Base-by-base conservation (phyloP, 2,113 vertebrate genomes). In the Piaya cayana region DNA sequence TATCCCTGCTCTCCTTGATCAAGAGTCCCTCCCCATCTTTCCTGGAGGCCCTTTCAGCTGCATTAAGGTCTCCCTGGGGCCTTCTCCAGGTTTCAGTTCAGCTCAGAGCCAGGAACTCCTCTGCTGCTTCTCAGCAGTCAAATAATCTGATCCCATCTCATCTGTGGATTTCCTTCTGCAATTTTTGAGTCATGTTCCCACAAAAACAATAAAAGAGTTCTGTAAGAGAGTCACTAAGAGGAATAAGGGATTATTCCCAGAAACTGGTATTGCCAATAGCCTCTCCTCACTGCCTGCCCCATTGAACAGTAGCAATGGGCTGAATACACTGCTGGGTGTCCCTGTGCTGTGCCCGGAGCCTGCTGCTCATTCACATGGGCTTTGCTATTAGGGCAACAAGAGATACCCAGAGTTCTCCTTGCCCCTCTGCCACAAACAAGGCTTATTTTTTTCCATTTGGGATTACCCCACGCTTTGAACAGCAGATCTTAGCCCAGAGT, bases 281-380 rank as follows among this genome's bases (percentile, higher is more conserved):
- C 47, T n/a, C n/a, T 59, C 78, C 74, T 62, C 55, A 1, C 64
- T 59, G 58, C 52, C 21, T 15, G 4, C 37, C 15, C 64, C 6
- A 17, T 25, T 12, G 2, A 32, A 26, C n/a, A 37, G 20, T 6
- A 32, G 14, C 32, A 9, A 39, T 2, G 10, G 10, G 5, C 18
- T 2, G 36, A 55, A 22, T 1, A 3, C 12, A 0, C 2, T 34
- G 5, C 18, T 34, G 29, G 8, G 9, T n/a, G 58, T 10, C n/a
- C 43, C 37, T 0, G 2, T 12, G 36, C 47, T 21, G 49, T 47
- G 53, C 18, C 36, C 12, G 0, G 15, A 32, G 30, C 32, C 58
- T 34, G 5, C 36, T 36, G 37, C 53, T 50, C 14, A 1, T 4
- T 36, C 65, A 14, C 30, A 9, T 9, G 14, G 5, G 29, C 45